phyloP scores from a whole-genome alignment of 2,888 invertebrate genomes.

The Globia sparganii region DNA sequence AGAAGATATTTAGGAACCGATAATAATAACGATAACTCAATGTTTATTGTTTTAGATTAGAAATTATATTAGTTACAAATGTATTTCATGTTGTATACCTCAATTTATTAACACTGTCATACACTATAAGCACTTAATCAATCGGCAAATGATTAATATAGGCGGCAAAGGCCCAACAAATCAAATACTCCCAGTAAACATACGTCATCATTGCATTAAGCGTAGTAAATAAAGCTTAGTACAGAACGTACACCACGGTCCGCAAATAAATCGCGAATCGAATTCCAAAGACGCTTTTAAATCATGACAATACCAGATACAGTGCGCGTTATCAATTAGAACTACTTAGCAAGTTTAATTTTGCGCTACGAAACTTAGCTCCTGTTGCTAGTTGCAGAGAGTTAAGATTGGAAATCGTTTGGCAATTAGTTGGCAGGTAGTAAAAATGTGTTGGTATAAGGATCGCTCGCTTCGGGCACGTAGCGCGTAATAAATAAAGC shows the following conservation, averaged over 20 bases:
- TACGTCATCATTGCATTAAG: slow-evolving; percentile 57
- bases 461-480: slow-evolving; percentile 84
- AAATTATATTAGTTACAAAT: slow-evolving; percentile 55
- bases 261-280: slow-evolving; percentile 80
- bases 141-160: slow-evolving; percentile 53
- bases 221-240: slow-evolving; percentile 68
- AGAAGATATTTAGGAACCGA: slow-evolving; percentile 39
- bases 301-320: slow-evolving; percentile 87
- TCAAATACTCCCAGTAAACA: slow-evolving; percentile 41
- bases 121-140: slow-evolving; percentile 55
- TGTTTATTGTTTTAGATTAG: slow-evolving; percentile 57
- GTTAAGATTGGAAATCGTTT: slow-evolving; percentile 60
- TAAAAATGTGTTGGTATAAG: slow-evolving; percentile 69
- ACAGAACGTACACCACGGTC: slow-evolving; percentile 69
- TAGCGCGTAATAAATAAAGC: slow-evolving; percentile 87
- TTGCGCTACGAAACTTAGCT: slow-evolving; percentile 24
- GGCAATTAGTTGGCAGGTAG: slow-evolving; percentile 56
- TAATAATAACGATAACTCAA: slow-evolving; percentile 52
- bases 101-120: slow-evolving; percentile 48
- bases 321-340: slow-evolving; percentile 86
- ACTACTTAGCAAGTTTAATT: slow-evolving; percentile 71
- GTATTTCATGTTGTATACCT: slow-evolving; percentile 43
- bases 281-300: slow-evolving; percentile 82
- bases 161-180: slow-evolving; percentile 56
- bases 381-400: not conserved